Evolutionary conservation across 2,888 invertebrate genomes (phyloP), one percentile per base, ranked within the genome.

Genomic region (Xiphydria camelus): DNA sequence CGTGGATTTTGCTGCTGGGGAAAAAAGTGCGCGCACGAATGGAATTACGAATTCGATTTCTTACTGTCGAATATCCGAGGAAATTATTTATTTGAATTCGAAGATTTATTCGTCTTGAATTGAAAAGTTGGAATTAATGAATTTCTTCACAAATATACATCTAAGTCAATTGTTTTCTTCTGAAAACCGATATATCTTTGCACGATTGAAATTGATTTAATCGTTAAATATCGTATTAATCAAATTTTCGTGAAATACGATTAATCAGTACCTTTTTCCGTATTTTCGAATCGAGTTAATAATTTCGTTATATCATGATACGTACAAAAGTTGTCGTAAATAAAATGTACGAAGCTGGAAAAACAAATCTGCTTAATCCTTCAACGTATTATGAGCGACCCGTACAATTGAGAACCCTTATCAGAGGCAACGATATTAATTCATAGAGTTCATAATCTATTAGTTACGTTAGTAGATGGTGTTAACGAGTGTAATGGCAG

Each of bases 371-470:
- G n/a, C n/a, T n/a, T n/a, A n/a, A n/a, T n/a, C n/a, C n/a, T n/a
- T n/a, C n/a, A n/a, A n/a, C n/a, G n/a, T 23, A 23, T 23, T 23
- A 23, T 7, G 23, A 23, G 23, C 7, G 7, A 23, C 23, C n/a
- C 23, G 23, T 23, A 23, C 6, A n/a, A 29, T 29, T 59, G 62
- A 62, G 64, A 61, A 61, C 64, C 65, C 45, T 62, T 55, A 61
- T 54, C 47, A 45, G 49, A 46, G 60, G 54, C 57, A 58, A 61
- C 54, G 62, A 61, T 66, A 70, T 72, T 72, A 74, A 74, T 74
- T 73, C 68, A 73, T 70, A 64, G 64, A 72, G 64, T 67, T 71
- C 59, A 67, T 64, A 71, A 72, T 74, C 64, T 73, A 72, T 73
- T 73, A 71, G 70, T 66, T 68, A 64, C 61, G 66, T 70, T 70